Conservation (phyloP, 2,888 invertebrate genomes). For the Drosophila infuscata region DNA sequence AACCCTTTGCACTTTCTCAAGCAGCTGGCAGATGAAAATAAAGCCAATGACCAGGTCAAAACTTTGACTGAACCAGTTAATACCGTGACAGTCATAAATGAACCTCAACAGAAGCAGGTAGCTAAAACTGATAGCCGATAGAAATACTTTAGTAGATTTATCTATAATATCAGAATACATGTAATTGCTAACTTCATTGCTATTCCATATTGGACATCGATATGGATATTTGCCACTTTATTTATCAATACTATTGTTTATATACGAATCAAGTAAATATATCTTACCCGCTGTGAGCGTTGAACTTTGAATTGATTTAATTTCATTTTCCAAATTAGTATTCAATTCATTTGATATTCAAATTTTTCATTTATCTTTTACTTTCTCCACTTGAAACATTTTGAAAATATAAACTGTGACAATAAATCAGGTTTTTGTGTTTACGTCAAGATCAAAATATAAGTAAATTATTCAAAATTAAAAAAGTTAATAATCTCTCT, state of each 20-base stretch:
- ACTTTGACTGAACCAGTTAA: conserved; percentile 1
- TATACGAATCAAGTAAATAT: background rate
- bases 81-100: background rate
- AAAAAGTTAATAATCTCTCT: background rate
- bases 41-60: background rate
- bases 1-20: conserved; percentile 74
- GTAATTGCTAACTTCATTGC: background rate
- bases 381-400: background rate
- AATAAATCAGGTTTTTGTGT: background rate
- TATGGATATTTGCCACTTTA: background rate
- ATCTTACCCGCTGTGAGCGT: background rate
- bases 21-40: conserved; percentile 1
- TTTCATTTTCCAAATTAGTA: background rate
- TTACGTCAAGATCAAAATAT: background rate
- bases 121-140: background rate
- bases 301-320: background rate
- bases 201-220: background rate
- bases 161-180: background rate
- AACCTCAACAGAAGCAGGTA: background rate
- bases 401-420: background rate
- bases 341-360: background rate
- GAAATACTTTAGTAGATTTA: background rate
- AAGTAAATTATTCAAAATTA: background rate
- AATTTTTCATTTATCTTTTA: background rate
- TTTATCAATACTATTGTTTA: background rate